These are phyloP conservation scores for Lucifuga dentata DNA, from an alignment of 2,113 vertebrate genomes.

Conservation along the genomic window DNA sequence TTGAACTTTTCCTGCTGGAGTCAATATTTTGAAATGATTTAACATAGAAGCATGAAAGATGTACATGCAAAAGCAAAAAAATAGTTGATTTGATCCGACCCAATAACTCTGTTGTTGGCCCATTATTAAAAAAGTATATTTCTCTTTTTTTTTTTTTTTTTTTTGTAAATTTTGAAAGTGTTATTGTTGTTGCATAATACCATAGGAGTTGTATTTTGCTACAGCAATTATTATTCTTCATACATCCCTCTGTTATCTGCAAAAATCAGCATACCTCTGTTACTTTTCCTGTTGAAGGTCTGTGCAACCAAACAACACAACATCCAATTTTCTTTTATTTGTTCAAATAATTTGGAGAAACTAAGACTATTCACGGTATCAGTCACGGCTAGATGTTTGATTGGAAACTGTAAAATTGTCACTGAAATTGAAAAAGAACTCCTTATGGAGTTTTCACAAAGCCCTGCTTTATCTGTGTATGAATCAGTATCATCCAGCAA, in stretches of 20 bases:
- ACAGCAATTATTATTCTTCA: neutral
- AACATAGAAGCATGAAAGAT: neutral
- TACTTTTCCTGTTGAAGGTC: neutral
- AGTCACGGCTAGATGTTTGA: too few species aligned
- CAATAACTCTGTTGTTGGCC: neutral
- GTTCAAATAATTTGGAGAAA: too few species aligned
- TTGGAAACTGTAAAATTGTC: too few species aligned
- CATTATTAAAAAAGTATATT: neutral
- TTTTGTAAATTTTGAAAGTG: constrained; percentile 7
- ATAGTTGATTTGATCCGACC: too few species aligned
- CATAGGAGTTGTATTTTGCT: constrained; percentile 19
- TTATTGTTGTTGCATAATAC: constrained; percentile 10
- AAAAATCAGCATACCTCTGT: neutral
- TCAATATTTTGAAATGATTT: neutral
- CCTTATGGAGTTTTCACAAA: neutral
- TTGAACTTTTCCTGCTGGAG: too few species aligned
- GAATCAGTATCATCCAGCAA: neutral
- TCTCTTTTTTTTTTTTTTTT: too few species aligned
- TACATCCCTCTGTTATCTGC: neutral
- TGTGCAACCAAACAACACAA: neutral
- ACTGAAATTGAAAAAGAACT: too few species aligned
- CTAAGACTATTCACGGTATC: too few species aligned
- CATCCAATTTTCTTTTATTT: too few species aligned
- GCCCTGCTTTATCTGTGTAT: neutral
- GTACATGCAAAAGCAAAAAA: neutral